A percentile compares a stretch with the other conserved stretches of the same genome.
phyloP scores from a whole-genome alignment of 1,140 invertebrate genomes.

The Physella acuta region DNA sequence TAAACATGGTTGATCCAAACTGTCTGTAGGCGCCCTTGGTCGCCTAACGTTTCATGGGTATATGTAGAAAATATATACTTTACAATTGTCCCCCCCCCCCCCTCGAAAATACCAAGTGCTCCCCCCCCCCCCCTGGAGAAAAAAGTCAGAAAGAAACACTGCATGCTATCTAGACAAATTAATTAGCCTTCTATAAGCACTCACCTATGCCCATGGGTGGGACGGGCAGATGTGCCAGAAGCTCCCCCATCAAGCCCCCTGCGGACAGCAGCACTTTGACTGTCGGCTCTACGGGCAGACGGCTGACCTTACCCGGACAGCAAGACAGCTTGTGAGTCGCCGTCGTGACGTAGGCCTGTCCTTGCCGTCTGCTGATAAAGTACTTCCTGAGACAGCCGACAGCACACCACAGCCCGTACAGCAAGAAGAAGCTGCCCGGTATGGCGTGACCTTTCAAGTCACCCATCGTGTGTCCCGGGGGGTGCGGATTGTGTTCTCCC shows the following conservation, averaged over 20 bases:
- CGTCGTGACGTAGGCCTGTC: slow-evolving; percentile 48
- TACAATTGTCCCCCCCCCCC: background rate
- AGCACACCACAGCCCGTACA: slow-evolving; percentile 61
- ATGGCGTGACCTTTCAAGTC: slow-evolving; percentile 61
- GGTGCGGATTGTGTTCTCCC: no score
- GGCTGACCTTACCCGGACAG: slow-evolving; percentile 43
- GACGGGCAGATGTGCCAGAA: slow-evolving; percentile 24
- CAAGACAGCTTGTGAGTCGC: slow-evolving; percentile 53
- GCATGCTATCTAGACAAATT: background rate
- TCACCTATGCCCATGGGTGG: slow-evolving; percentile 1
- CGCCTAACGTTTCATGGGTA: background rate
- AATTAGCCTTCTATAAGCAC: background rate
- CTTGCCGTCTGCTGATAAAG: slow-evolving; percentile 40
- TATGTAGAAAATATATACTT: background rate
- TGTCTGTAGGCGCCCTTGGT: no score
- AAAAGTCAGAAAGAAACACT: no score
- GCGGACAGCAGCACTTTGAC: slow-evolving; percentile 57
- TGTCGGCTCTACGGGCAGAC: slow-evolving; percentile 53
- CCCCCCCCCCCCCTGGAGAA: background rate
- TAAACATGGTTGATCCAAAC: no score
- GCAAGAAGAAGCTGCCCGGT: slow-evolving; percentile 63
- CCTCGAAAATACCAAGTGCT: background rate
- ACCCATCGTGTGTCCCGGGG: slow-evolving; percentile 53
- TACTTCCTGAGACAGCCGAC: slow-evolving; percentile 55
- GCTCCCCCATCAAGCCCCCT: slow-evolving; percentile 56